These are phyloP conservation scores for Neoniphon sammara DNA, from an alignment of 2,797 vertebrate genomes.

Conservation along the genomic window DNA sequence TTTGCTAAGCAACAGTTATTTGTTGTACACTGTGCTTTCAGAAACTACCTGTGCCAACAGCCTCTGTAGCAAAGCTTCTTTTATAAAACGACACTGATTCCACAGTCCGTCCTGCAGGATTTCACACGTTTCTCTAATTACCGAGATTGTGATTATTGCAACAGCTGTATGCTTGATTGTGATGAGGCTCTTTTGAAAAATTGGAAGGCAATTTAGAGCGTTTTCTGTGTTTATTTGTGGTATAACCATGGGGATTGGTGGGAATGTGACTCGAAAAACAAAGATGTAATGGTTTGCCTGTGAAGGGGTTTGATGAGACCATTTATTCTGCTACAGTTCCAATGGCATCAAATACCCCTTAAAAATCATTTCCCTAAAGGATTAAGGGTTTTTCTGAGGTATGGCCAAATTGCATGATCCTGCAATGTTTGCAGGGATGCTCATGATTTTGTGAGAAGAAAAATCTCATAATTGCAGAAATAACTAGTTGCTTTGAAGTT, in stretches of 20 bases:
- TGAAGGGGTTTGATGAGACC: background rate
- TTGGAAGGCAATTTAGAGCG: background rate
- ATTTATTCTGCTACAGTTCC: conserved; percentile 12
- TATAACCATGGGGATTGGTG: background rate
- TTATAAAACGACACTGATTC: background rate
- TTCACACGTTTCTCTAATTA: background rate
- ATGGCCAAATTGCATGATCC: conserved; percentile 4
- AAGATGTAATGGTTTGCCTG: too few relatives aligned
- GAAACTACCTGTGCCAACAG: conserved; percentile 11
- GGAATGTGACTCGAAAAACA: too few relatives aligned
- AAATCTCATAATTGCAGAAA: conserved; percentile 35
- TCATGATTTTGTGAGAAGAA: conserved; percentile 34
- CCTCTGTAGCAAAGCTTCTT: background rate
- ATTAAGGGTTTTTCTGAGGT: conserved; percentile 13
- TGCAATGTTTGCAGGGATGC: conserved; percentile 10
- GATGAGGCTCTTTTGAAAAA: conserved; percentile 1
- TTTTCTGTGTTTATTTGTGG: background rate
- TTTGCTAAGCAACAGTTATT: conserved; percentile 13
- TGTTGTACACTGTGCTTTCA: background rate
- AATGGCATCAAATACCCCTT: background rate
- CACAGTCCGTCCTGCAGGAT: too few relatives aligned
- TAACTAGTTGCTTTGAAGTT: background rate
- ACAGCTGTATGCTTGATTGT: background rate
- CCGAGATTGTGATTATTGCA: background rate
- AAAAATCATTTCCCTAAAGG: background rate